phyloP scores from a whole-genome alignment of 2,797 vertebrate genomes.

The Xiphorhynchus erythropygius region DNA sequence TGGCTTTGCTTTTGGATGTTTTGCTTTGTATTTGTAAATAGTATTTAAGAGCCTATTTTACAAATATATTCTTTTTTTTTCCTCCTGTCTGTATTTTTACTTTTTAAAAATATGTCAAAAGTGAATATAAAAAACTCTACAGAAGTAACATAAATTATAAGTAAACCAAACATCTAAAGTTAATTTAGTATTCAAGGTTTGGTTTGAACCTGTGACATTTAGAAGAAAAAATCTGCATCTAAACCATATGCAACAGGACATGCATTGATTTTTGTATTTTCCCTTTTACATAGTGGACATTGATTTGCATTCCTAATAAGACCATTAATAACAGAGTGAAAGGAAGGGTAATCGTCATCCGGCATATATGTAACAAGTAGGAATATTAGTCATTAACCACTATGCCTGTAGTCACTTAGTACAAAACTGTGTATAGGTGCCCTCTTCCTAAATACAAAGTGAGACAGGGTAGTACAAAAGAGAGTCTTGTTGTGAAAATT shows the following conservation, averaged over 20 bases:
- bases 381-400: slow-evolving; percentile 29
- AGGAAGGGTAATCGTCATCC: slow-evolving; percentile 33
- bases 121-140: not conserved
- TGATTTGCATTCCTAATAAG: slow-evolving; percentile 66
- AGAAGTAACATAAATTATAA: not conserved
- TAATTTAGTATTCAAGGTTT: slow-evolving; percentile 21
- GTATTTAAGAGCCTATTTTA: not conserved
- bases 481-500: not conserved
- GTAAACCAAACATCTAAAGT: not conserved
- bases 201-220: slow-evolving; percentile 14
- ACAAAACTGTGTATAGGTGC: not conserved
- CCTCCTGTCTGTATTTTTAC: not conserved
- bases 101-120: not conserved
- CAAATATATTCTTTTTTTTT: not conserved
- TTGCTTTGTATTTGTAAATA: not conserved
- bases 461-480: not conserved
- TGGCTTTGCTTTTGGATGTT: not conserved
- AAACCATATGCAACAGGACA: slow-evolving; percentile 10
- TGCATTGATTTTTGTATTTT: slow-evolving; percentile 64
- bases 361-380: not conserved
- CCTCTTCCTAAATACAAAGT: not conserved
- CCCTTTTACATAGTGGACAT: slow-evolving; percentile 58
- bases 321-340: slow-evolving; percentile 52
- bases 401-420: not conserved
- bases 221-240: slow-evolving; percentile 34